Base-by-base conservation (phyloP, 23 tunicate genomes). In the Styela clava region DNA sequence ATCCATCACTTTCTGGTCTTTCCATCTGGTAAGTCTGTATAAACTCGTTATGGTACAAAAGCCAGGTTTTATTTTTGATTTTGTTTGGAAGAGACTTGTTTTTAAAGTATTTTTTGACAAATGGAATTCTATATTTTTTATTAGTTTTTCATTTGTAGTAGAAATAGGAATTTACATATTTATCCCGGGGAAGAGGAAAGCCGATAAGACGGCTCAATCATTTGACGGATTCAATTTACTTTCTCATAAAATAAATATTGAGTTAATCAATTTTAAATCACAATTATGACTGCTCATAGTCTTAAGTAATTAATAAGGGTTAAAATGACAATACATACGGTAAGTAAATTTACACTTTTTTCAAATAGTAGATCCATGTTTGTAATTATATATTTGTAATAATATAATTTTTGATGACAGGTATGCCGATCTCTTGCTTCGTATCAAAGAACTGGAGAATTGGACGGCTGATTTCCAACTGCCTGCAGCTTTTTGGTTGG, bases 401-500 rank as follows among this genome's bases (percentile, higher is more conserved):
- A 71, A 26, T 32, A 30, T 71, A 3, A 31, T 3, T 12, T 71
- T 32, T 33, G 24, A 71, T 26, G 67, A 27, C 67, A 92, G 97
- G 97, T 94, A 89, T 51, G 84, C 71, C 52, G 98, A 94, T 63
- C 67, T 94, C 51, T 79, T 94, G 34, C 69, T 83, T 5, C 85
- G 98, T 69, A 94, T 94, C 69, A 85, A 86, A 61, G 95, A 88
- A 33, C 91, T 94, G 23, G 98, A 94, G 52, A 79, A 74, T 44
- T 94, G 98, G 98, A 89, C 95, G 33, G 36, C 95, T 7, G 98
- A 94, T 79, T 94, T 94, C 95, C 95, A 89, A 36, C 83, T 94
- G 12, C 98, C 98, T 5, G 91, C 91, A 31, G 88, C 95, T n/a
- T 88, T 94, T 26, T 94, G 98, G 98, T 85, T 94, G 1, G 98